phyloP scores from a whole-genome alignment of 2,888 invertebrate genomes.

The Notocelia uddmanniana region DNA sequence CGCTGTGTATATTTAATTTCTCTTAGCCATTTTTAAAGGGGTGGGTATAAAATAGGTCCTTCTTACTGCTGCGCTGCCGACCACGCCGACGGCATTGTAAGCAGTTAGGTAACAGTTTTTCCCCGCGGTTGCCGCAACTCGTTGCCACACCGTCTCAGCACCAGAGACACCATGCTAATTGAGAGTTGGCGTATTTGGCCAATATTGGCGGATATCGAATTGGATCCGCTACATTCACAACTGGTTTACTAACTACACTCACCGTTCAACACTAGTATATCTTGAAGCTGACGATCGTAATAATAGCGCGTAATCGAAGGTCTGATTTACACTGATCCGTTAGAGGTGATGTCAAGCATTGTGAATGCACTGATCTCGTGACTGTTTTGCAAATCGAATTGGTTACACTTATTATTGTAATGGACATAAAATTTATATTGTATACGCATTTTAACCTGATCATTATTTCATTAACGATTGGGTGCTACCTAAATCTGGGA shows the following conservation, averaged over 20 bases:
- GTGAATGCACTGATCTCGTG: constrained; percentile 17
- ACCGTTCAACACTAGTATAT: neutral
- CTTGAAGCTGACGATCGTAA: neutral
- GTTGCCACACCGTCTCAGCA: constrained; percentile 66
- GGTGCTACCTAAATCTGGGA: neutral
- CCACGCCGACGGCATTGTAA: constrained; percentile 66
- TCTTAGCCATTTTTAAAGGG: neutral
- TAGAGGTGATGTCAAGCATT: neutral
- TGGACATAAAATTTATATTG: constrained; percentile 3
- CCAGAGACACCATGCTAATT: constrained; percentile 63
- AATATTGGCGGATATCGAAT: constrained; percentile 52
- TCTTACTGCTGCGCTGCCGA: constrained; percentile 43
- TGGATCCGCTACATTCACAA: constrained; percentile 11
- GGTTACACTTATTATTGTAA: constrained; percentile 16
- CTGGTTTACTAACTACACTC: no score
- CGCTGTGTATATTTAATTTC: no score
- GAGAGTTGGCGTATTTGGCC: constrained; percentile 56
- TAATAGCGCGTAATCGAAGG: neutral
- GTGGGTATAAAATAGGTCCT: constrained; percentile 25
- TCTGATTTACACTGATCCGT: neutral
- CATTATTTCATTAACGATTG: neutral
- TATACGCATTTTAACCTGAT: neutral
- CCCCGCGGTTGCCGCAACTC: constrained; percentile 68
- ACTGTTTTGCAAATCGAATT: constrained; percentile 35
- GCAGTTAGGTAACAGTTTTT: constrained; percentile 74